phyloP scores from a whole-genome alignment of 2,888 invertebrate genomes.

The Melolontha melolontha region DNA sequence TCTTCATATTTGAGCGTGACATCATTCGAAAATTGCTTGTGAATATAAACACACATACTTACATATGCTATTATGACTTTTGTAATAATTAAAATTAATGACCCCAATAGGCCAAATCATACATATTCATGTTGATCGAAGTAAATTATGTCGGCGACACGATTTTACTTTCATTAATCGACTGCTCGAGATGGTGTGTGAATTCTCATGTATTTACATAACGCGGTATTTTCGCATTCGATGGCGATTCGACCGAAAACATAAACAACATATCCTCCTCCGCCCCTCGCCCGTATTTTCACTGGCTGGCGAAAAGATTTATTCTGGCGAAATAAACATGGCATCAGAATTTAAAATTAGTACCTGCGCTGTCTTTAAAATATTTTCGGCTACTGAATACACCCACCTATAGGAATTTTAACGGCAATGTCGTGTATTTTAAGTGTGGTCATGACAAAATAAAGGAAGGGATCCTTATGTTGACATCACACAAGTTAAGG shows the following conservation, averaged over 20 bases:
- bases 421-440: constrained; percentile 27
- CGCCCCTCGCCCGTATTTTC: neutral
- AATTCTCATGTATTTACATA: constrained; percentile 28
- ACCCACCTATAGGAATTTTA: constrained; percentile 10
- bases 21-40: constrained; percentile 24
- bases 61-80: too few relatives aligned
- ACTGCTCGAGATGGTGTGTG: constrained; percentile 2
- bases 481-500: neutral
- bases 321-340: constrained; percentile 27
- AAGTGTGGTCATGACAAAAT: constrained; percentile 28
- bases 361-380: constrained; percentile 25
- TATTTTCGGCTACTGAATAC: constrained; percentile 13
- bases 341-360: constrained; percentile 35
- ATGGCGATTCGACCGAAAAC: constrained; percentile 4
- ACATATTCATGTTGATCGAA: constrained; percentile 4
- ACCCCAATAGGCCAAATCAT: too few relatives aligned
- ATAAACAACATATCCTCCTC: constrained; percentile 26
- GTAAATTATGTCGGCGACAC: constrained; percentile 18
- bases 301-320: constrained; percentile 21
- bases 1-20: constrained; percentile 4
- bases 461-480: constrained; percentile 12
- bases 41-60: neutral
- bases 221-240: constrained; percentile 27
- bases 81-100: too few relatives aligned
- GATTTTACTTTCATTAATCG: constrained; percentile 32